These are phyloP conservation scores for Thera obeliscata DNA, from an alignment of 2,888 invertebrate genomes.

Conservation along the genomic window DNA sequence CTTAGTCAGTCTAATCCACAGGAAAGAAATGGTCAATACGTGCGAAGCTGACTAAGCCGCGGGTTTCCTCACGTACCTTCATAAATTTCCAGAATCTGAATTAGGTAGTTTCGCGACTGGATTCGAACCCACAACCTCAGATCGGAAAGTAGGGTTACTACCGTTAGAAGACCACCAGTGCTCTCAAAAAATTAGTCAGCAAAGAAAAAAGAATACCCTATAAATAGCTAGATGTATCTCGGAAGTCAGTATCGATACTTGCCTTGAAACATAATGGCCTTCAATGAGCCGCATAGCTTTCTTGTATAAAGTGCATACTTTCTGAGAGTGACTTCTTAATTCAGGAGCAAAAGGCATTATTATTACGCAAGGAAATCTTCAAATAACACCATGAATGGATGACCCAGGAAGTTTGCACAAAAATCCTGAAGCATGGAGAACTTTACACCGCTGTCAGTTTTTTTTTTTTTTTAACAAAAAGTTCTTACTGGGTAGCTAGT, in stretches of 20 bases:
- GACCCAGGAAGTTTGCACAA: neutral
- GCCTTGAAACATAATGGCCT: constrained; percentile 72
- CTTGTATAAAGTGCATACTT: constrained; percentile 92
- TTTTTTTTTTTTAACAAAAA: neutral
- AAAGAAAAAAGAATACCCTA: neutral
- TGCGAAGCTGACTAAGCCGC: too few relatives aligned
- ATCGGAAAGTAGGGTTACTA: too few relatives aligned
- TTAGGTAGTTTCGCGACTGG: too few relatives aligned
- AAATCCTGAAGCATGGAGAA: neutral
- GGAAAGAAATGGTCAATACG: too few relatives aligned
- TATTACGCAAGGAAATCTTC: neutral
- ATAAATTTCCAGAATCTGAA: too few relatives aligned
- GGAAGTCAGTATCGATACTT: neutral
- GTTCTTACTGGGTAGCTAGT: neutral
- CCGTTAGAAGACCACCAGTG: too few relatives aligned
- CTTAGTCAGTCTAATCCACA: too few relatives aligned
- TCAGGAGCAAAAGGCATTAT: constrained; percentile 65
- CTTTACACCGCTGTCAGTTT: neutral
- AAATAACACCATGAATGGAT: neutral
- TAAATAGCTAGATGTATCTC: neutral
- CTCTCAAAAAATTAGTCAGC: too few relatives aligned
- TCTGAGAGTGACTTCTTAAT: constrained; percentile 85
- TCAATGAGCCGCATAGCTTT: constrained; percentile 87
- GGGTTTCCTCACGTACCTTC: too few relatives aligned
- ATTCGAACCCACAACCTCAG: too few relatives aligned